phyloP scores from a whole-genome alignment of 2,888 invertebrate species.

The Diploptera punctata region DNA sequence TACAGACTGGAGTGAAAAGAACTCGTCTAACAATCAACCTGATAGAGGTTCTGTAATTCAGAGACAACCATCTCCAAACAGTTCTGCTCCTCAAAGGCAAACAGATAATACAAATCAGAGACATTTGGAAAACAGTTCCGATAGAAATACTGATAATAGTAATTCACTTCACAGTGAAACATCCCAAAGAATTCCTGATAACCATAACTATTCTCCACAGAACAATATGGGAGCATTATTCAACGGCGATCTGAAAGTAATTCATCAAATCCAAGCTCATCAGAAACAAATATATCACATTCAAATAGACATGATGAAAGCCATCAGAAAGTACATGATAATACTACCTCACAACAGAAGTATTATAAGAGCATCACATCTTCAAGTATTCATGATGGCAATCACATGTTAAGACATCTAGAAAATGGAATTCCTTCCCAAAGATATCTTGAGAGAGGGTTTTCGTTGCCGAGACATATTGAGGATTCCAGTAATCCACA shows the following conservation, averaged over 20 bases:
- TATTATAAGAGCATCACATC: background rate
- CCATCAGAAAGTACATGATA: background rate
- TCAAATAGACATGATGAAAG: background rate
- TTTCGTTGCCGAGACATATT: slow-evolving; percentile 16
- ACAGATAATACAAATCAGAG: background rate
- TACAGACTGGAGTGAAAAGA: slow-evolving; percentile 26
- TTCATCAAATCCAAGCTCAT: slow-evolving; percentile 1
- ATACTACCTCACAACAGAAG: background rate
- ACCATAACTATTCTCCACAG: background rate
- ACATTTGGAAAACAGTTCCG: slow-evolving; percentile 4
- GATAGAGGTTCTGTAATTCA: background rate
- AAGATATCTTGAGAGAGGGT: slow-evolving; percentile 25
- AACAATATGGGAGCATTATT: background rate
- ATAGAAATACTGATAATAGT: background rate
- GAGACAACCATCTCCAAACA: background rate
- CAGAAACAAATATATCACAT: background rate
- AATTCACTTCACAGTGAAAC: background rate
- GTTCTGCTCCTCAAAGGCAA: background rate
- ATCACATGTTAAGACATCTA: background rate
- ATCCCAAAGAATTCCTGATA: background rate
- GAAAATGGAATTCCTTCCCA: slow-evolving; percentile 32
- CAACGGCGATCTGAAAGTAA: background rate
- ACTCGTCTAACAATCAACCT: background rate
- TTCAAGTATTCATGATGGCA: background rate
- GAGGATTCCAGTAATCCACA: slow-evolving; percentile 16